Evolutionary conservation across 1,140 invertebrate genomes (phyloP).

Genomic region (Medauroidea extradentata): DNA sequence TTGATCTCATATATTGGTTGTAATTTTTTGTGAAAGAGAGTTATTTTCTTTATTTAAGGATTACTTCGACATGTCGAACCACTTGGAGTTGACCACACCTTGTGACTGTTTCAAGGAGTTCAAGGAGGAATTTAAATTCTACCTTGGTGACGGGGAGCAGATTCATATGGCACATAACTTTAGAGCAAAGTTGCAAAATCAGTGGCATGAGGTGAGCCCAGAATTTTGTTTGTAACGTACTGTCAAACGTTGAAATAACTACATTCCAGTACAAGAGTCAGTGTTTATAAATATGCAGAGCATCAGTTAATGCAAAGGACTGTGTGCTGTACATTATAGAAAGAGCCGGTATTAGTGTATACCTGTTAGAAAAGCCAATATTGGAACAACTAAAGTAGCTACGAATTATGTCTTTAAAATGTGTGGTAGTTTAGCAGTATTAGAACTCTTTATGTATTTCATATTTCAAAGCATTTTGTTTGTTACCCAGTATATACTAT

Average conservation of each 20-base stretch:
- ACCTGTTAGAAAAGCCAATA: too few species aligned
- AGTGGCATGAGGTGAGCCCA: conserved; percentile 51
- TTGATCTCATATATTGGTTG: not conserved
- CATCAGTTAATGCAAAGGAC: too few species aligned
- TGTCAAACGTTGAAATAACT: not conserved
- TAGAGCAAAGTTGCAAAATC: conserved; percentile 46
- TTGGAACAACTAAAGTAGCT: too few species aligned
- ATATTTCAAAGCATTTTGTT: too few species aligned
- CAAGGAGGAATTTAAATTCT: conserved; percentile 54
- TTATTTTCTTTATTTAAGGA: conserved; percentile 48
- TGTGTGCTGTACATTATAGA: too few species aligned
- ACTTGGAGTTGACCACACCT: conserved; percentile 58
- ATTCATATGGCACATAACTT: conserved; percentile 52
- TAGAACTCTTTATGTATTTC: too few species aligned
- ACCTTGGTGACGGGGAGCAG: conserved; percentile 50
- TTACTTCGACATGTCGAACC: conserved; percentile 60
- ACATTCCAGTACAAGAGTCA: not conserved
- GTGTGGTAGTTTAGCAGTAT: too few species aligned
- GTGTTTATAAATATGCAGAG: too few species aligned
- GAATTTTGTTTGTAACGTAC: not conserved
- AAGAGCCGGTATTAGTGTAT: too few species aligned
- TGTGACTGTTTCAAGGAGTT: conserved; percentile 53
- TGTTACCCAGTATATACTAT: too few species aligned
- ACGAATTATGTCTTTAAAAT: too few species aligned
- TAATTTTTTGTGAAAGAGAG: too few species aligned